A percentile compares a stretch with the other conserved stretches of the same genome.
phyloP scores from a whole-genome alignment of 2,113 vertebrate genomes.

The Seriola aureovittata region DNA sequence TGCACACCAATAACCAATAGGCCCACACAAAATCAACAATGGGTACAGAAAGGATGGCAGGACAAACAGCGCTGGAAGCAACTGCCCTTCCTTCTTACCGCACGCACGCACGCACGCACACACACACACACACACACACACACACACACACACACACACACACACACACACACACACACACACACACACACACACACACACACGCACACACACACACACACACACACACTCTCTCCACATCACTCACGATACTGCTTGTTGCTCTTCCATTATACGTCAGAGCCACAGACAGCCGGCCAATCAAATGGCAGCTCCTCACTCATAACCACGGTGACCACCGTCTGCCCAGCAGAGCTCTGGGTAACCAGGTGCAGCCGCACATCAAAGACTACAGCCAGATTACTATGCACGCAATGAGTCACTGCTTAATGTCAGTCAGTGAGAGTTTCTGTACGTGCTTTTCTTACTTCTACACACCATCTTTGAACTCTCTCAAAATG shows the following conservation, averaged over 20 bases:
- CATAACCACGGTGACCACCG: constrained; percentile 41
- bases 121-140: not conserved
- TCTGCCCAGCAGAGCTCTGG: constrained; percentile 50
- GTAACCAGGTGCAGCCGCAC: constrained; percentile 38
- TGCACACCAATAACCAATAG: constrained; percentile 1
- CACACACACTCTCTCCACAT: not conserved
- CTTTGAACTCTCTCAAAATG: not conserved
- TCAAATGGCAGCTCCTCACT: constrained; percentile 43
- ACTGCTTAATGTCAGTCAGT: not conserved
- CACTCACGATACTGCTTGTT: constrained; percentile 27
- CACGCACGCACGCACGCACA: not conserved
- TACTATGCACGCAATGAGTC: constrained; percentile 11
- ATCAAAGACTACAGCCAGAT: constrained; percentile 27
- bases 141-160: not conserved
- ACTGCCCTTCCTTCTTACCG: not conserved
- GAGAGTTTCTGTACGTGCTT: not conserved
- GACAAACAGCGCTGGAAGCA: constrained; percentile 42
- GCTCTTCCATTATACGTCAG: constrained; percentile 46
- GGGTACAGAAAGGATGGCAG: constrained; percentile 35
- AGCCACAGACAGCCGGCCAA: constrained; percentile 45
- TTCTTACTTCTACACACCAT: not conserved
- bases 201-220: not conserved
- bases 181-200: not conserved
- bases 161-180: not conserved
- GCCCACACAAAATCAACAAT: constrained; percentile 53